phyloP scores from a whole-genome alignment of 2,797 vertebrate genomes.

The Lacerta viridis region DNA sequence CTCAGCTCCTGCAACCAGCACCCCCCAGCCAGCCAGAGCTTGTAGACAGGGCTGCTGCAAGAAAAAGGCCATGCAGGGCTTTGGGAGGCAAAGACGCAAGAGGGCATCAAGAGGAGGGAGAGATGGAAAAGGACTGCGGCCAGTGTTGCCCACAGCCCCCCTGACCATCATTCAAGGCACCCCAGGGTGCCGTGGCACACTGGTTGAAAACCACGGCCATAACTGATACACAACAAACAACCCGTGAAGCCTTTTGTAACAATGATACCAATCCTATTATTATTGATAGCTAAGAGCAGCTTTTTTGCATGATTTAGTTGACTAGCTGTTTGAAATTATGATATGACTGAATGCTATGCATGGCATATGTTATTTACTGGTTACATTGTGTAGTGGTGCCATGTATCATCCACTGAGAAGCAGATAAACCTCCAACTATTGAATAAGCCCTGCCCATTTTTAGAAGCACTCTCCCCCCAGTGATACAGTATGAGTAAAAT shows the following conservation, averaged over 20 bases:
- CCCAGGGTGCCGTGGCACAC: too few relatives aligned
- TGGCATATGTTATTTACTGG: conserved; percentile 1
- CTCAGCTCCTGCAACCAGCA: too few relatives aligned
- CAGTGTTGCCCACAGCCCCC: too few relatives aligned
- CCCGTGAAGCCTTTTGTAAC: background rate
- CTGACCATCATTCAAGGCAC: too few relatives aligned
- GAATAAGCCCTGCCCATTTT: background rate
- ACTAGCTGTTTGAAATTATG: background rate
- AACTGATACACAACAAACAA: background rate
- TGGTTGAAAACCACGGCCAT: too few relatives aligned
- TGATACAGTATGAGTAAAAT: background rate
- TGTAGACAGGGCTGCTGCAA: too few relatives aligned
- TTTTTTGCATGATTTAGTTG: background rate
- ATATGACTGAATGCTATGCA: background rate
- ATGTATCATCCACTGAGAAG: background rate
- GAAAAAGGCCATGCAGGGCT: too few relatives aligned
- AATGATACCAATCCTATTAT: background rate
- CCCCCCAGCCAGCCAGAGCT: too few relatives aligned
- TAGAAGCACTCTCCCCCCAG: background rate
- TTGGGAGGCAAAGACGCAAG: too few relatives aligned
- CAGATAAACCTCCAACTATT: background rate
- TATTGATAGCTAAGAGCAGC: background rate
- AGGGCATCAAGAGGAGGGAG: too few relatives aligned
- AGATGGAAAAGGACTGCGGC: too few relatives aligned
- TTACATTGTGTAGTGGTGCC: background rate